Conservation (phyloP, 2,797 vertebrate species). For the Anas bahamensis region DNA sequence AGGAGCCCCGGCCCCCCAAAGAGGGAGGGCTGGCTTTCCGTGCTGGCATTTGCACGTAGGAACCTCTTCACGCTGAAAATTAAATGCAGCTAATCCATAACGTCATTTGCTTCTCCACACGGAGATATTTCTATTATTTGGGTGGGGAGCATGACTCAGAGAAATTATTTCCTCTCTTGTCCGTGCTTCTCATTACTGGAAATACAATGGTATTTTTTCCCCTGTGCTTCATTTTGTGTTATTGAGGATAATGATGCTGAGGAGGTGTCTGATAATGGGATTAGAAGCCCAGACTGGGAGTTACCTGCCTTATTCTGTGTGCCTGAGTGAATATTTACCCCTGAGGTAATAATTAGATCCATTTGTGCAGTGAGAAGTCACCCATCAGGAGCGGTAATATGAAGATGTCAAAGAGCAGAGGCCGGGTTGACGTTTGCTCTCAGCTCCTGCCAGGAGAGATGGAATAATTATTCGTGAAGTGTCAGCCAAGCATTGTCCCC, state of each 20-base stretch:
- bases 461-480: neutral
- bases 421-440: neutral
- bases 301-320: neutral
- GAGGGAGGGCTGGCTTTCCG: neutral
- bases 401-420: slow-evolving; percentile 22
- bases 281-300: slow-evolving; percentile 50
- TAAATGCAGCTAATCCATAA: neutral
- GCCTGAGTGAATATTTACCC: slow-evolving; percentile 39
- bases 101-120: neutral
- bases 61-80: neutral
- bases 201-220: neutral
- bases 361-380: neutral
- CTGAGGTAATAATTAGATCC: slow-evolving; percentile 26
- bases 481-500: neutral
- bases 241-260: slow-evolving; percentile 39
- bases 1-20: neutral
- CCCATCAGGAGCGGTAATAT: neutral
- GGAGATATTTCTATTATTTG: neutral
- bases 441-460: neutral
- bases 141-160: slow-evolving; percentile 59
- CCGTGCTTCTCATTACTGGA: slow-evolving; percentile 7
- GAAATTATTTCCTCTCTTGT: slow-evolving; percentile 27
- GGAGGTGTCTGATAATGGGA: slow-evolving; percentile 49
- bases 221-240: neutral
- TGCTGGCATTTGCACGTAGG: neutral